Evolutionary conservation across 2,113 vertebrate species (phyloP).

Genomic region (Varanus salvator): DNA sequence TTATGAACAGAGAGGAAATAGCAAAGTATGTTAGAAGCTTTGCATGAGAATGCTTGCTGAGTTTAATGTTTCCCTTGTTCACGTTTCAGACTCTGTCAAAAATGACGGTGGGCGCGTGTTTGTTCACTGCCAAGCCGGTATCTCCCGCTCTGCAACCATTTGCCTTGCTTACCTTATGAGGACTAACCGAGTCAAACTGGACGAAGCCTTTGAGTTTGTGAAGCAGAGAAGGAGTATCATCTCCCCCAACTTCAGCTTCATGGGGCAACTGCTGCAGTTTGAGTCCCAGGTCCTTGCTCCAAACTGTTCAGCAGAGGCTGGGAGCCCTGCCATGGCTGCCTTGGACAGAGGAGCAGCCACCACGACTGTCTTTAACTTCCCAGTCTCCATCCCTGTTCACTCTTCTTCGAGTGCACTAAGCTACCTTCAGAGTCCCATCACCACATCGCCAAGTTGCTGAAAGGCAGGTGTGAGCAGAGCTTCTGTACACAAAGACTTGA

Average conservation of each 20-base stretch:
- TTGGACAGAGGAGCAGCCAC: slow-evolving; percentile 83
- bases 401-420: slow-evolving; percentile 83
- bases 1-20: slow-evolving; percentile 4
- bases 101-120: slow-evolving; percentile 94
- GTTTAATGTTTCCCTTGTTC: slow-evolving; percentile 40
- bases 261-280: slow-evolving; percentile 98
- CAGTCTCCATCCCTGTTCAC: slow-evolving; percentile 93
- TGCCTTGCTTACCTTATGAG: slow-evolving; percentile 99
- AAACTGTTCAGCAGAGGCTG: slow-evolving; percentile 92
- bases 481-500: slow-evolving; percentile 42
- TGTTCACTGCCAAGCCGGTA: slow-evolving; percentile 97
- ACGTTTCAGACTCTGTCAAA: slow-evolving; percentile 88
- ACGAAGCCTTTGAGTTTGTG: slow-evolving; percentile 98
- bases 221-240: slow-evolving; percentile 98
- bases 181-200: slow-evolving; percentile 95
- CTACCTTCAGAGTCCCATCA: slow-evolving; percentile 97
- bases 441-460: slow-evolving; percentile 97
- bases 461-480: neutral
- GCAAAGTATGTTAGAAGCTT: slow-evolving; percentile 34
- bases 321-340: slow-evolving; percentile 86
- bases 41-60: slow-evolving; percentile 60
- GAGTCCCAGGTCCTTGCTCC: slow-evolving; percentile 96
- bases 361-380: slow-evolving; percentile 94
- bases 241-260: slow-evolving; percentile 99
- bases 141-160: slow-evolving; percentile 97